These are phyloP conservation scores for Phalacrocorax aristotelis DNA, from an alignment of 2,113 vertebrate genomes.

Conservation along the genomic window DNA sequence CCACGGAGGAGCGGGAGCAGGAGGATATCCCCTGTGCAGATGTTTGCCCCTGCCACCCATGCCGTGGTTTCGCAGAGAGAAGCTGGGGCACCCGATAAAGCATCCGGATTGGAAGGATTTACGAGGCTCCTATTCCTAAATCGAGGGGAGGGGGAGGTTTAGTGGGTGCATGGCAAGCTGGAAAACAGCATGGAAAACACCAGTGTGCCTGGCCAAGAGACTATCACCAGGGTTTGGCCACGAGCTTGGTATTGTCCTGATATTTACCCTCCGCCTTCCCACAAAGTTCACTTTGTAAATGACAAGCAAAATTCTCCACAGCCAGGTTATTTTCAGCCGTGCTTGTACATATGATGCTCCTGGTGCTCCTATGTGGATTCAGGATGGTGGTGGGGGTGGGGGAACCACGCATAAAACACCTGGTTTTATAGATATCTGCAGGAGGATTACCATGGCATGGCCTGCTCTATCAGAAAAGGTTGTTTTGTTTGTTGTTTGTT, in stretches of 20 bases:
- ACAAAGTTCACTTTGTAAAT: neutral
- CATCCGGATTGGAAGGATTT: neutral
- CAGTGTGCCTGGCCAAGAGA: neutral
- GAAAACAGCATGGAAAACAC: neutral
- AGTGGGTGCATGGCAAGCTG: neutral
- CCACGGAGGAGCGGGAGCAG: neutral
- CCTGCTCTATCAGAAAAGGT: neutral
- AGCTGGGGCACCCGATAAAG: neutral
- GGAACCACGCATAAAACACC: neutral
- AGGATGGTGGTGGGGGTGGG: neutral
- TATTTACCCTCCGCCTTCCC: neutral
- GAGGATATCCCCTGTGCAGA: conserved; percentile 7
- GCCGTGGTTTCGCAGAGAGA: neutral
- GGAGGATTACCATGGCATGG: neutral
- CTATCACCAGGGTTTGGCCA: accelerated
- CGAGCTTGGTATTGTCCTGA: accelerated
- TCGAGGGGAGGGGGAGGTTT: neutral
- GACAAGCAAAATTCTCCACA: accelerated
- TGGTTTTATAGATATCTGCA: neutral
- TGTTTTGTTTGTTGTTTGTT: neutral
- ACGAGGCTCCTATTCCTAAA: neutral
- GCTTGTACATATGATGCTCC: accelerated
- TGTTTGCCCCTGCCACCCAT: neutral
- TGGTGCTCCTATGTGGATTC: neutral
- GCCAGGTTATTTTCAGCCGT: neutral